phyloP scores from a whole-genome alignment of 2,797 vertebrate species.

The Apogon talboti region DNA sequence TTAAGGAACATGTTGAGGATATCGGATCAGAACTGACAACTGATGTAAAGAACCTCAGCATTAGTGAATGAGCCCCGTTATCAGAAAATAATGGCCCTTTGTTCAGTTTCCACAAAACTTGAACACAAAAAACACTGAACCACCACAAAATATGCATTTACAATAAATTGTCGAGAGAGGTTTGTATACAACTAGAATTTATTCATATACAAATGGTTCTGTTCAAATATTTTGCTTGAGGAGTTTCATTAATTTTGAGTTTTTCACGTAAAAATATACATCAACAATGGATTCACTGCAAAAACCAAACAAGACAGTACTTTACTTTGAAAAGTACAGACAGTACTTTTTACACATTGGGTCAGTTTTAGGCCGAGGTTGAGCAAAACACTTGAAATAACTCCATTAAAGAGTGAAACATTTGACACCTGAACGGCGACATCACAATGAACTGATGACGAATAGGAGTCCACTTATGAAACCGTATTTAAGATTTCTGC shows the following conservation, averaged over 20 bases:
- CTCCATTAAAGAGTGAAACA: conserved; percentile 5
- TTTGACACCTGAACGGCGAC: background rate
- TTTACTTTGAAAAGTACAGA: too few species aligned
- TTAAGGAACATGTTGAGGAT: too few species aligned
- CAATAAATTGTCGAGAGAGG: background rate
- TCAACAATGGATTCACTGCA: conserved; percentile 8
- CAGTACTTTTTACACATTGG: conserved; percentile 11
- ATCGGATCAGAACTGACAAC: too few species aligned
- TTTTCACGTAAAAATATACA: conserved; percentile 70
- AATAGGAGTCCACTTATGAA: too few species aligned
- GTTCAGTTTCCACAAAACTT: too few species aligned
- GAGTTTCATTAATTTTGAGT: conserved; percentile 61
- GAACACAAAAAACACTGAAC: too few species aligned
- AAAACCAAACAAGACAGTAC: too few species aligned
- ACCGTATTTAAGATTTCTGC: too few species aligned
- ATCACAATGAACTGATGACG: too few species aligned
- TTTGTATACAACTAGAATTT: conserved; percentile 2
- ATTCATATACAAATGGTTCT: conserved; percentile 12
- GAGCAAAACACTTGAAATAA: conserved; percentile 3
- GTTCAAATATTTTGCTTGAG: conserved; percentile 20
- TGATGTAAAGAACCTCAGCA: too few species aligned
- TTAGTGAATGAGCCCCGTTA: too few species aligned
- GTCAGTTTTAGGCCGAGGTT: background rate
- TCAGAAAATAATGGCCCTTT: too few species aligned
- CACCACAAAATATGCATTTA: background rate